Percentiles rank a stretch among this genome's conserved stretches.
Conservation (phyloP, 2,113 vertebrate species). For the Gracilinanus agilis region DNA sequence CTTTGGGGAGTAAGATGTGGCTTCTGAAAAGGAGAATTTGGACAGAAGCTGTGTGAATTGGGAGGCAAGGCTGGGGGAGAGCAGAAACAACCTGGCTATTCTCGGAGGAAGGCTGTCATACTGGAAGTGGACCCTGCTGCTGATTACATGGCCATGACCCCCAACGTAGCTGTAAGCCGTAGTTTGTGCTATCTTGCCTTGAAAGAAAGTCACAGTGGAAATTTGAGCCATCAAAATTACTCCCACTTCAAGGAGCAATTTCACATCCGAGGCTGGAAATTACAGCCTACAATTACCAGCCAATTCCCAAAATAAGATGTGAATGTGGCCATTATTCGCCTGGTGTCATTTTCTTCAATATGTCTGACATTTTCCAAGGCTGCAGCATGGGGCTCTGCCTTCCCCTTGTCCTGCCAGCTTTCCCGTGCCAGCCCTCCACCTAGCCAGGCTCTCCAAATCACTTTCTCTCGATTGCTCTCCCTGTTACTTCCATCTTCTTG, state of each 20-base stretch:
- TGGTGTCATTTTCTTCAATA: conserved; percentile 60
- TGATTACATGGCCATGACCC: conserved; percentile 17
- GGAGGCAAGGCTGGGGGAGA: background rate
- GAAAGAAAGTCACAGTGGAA: conserved; percentile 49
- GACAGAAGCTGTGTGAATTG: background rate
- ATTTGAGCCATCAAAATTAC: conserved; percentile 58
- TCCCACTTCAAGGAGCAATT: conserved; percentile 64
- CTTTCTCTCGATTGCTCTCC: conserved; percentile 56
- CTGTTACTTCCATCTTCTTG: conserved; percentile 35
- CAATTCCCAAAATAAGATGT: conserved; percentile 54
- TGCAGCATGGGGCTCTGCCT: conserved; percentile 39
- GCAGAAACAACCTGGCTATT: background rate
- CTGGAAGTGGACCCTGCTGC: background rate
- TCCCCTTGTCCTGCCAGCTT: conserved; percentile 36
- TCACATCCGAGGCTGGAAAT: conserved; percentile 64
- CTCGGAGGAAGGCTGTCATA: background rate
- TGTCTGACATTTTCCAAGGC: conserved; percentile 46
- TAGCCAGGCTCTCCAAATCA: conserved; percentile 55
- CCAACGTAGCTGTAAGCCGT: background rate
- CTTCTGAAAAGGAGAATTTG: background rate
- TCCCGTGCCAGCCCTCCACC: conserved; percentile 18
- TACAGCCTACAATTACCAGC: conserved; percentile 50
- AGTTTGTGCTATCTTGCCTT: conserved; percentile 32
- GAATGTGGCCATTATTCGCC: conserved; percentile 58
- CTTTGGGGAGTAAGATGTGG: background rate